Conservation (phyloP, 2,797 vertebrate species). For the Eulemur coronatus region DNA sequence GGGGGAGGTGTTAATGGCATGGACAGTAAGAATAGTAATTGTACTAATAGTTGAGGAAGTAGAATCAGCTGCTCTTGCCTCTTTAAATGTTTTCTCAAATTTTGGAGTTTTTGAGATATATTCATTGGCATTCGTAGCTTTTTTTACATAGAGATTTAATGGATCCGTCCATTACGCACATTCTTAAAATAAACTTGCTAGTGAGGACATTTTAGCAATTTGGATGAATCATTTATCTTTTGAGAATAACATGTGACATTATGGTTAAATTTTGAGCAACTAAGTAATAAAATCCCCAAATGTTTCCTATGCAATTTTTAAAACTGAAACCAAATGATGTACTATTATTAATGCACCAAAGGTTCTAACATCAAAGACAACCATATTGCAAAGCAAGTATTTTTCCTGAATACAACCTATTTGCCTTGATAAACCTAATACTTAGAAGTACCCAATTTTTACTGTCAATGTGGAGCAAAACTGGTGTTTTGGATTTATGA, state of each 20-base stretch:
- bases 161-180: background rate
- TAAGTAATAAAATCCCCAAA: conserved; percentile 28
- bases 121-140: background rate
- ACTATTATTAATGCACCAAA: background rate
- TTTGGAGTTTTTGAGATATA: background rate
- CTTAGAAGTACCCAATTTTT: background rate
- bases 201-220: background rate
- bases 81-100: background rate
- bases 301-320: background rate
- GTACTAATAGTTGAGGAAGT: background rate
- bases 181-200: conserved; percentile 28
- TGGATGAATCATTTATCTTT: conserved; percentile 17
- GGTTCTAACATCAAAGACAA: background rate
- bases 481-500: background rate
- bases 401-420: background rate
- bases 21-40: background rate
- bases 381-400: background rate
- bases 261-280: conserved; percentile 43
- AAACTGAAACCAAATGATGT: background rate
- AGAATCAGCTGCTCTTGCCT: background rate
- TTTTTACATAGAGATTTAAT: conserved; percentile 31
- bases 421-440: background rate
- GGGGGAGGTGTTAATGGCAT: background rate
- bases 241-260: background rate
- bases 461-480: background rate